These are phyloP conservation scores for Macaria liturata DNA, from an alignment of 2,888 invertebrate species.

Conservation along the genomic window DNA sequence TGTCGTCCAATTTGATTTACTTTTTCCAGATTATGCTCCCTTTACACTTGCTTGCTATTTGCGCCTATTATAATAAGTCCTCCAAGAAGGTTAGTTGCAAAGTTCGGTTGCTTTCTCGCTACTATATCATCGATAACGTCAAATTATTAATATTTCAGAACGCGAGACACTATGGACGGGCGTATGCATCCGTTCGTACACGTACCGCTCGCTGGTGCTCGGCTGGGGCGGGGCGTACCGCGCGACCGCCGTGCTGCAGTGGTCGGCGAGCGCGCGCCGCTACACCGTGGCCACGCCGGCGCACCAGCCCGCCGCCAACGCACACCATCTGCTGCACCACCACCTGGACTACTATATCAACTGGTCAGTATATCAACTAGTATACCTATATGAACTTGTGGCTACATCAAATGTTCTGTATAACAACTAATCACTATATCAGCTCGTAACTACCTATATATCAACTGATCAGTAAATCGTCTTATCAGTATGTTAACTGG, in stretches of 20 bases:
- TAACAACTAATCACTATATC: slow-evolving; percentile 86
- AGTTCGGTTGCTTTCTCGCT: too few relatives aligned
- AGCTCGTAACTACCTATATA: neutral
- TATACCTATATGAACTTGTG: too few relatives aligned
- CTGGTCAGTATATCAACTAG: slow-evolving; percentile 65
- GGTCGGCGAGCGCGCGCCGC: slow-evolving; percentile 93
- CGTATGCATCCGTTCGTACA: slow-evolving; percentile 94
- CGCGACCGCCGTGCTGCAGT: slow-evolving; percentile 57
- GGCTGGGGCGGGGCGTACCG: slow-evolving; percentile 60
- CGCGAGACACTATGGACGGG: slow-evolving; percentile 76
- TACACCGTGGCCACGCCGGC: slow-evolving; percentile 92
- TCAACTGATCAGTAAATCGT: neutral
- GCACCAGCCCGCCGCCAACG: slow-evolving; percentile 91
- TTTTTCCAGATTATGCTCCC: too few relatives aligned
- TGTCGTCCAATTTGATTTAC: too few relatives aligned
- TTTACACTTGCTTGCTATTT: too few relatives aligned
- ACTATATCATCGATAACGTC: too few relatives aligned
- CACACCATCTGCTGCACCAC: slow-evolving; percentile 94
- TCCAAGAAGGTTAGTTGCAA: too few relatives aligned
- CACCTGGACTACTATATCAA: slow-evolving; percentile 96
- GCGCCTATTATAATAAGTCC: too few relatives aligned
- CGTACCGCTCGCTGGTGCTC: slow-evolving; percentile 94
- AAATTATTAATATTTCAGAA: slow-evolving; percentile 84
- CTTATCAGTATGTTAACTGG: too few relatives aligned
- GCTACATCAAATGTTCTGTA: too few relatives aligned